These are phyloP conservation scores for Lithophane semibrunnea DNA, from an alignment of 2,888 invertebrate species.

Conservation along the genomic window DNA sequence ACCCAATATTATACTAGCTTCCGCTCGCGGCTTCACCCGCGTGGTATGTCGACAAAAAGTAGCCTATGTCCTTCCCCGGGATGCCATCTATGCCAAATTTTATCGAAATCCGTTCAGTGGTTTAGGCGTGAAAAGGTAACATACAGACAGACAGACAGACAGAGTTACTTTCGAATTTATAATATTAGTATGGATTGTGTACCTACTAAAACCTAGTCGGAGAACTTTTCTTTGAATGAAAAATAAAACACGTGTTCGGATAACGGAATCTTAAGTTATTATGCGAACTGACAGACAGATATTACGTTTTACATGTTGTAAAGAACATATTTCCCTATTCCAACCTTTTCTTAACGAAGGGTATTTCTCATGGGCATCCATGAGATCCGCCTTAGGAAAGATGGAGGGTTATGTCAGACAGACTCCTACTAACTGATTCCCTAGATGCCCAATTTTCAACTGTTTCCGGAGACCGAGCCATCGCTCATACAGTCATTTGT, in stretches of 20 bases:
- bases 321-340: background rate
- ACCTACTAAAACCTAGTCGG: background rate
- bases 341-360: slow-evolving; percentile 13
- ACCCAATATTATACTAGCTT: too few relatives aligned
- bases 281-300: background rate
- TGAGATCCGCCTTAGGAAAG: background rate
- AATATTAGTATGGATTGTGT: background rate
- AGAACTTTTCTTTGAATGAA: background rate
- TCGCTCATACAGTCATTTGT: background rate
- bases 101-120: too few relatives aligned
- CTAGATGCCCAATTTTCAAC: background rate
- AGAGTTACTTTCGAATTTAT: too few relatives aligned
- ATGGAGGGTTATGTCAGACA: background rate
- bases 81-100: too few relatives aligned
- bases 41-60: too few relatives aligned
- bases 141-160: too few relatives aligned
- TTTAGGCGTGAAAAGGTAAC: too few relatives aligned
- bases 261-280: background rate
- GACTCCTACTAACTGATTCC: background rate
- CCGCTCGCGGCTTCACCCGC: too few relatives aligned
- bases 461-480: background rate
- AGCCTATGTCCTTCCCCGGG: too few relatives aligned
- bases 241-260: background rate
- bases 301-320: background rate
- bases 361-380: background rate